Percentiles rank a stretch among this genome's conserved stretches.
phyloP scores from a whole-genome alignment of 2,113 vertebrate species.

The Oreochromis niloticus region DNA sequence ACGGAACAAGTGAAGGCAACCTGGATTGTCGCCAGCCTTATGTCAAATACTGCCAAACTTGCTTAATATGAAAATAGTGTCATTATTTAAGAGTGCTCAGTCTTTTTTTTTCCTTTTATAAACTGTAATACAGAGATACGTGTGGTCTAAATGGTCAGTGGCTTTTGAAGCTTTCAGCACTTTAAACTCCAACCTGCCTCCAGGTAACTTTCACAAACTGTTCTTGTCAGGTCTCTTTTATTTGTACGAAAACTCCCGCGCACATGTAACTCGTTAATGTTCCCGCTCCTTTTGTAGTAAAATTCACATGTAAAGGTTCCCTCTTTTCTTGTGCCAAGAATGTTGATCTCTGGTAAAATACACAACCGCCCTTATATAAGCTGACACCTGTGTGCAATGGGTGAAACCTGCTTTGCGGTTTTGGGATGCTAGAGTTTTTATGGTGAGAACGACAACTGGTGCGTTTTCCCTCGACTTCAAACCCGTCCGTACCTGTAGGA shows the following conservation, averaged over 20 bases:
- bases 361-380: background rate
- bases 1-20: background rate
- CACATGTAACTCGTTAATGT: background rate
- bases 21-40: background rate
- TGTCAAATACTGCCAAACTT: background rate
- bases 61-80: background rate
- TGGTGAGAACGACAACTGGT: conserved; percentile 22
- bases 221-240: conserved; percentile 30
- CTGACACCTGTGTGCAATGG: conserved; percentile 14
- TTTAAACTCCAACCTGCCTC: background rate
- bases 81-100: background rate
- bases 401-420: conserved; percentile 9
- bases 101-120: background rate
- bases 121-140: background rate
- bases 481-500: conserved; percentile 12
- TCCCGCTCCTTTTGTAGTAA: background rate
- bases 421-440: background rate
- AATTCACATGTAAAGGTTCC: background rate
- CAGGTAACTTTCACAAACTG: background rate
- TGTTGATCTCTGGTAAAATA: background rate
- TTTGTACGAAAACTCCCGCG: background rate
- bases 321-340: conserved; percentile 53
- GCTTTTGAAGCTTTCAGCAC: background rate
- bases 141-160: background rate
- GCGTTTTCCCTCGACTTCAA: conserved; percentile 5